phyloP scores from a whole-genome alignment of 2,113 vertebrate genomes.

The Peromyscus californicus region DNA sequence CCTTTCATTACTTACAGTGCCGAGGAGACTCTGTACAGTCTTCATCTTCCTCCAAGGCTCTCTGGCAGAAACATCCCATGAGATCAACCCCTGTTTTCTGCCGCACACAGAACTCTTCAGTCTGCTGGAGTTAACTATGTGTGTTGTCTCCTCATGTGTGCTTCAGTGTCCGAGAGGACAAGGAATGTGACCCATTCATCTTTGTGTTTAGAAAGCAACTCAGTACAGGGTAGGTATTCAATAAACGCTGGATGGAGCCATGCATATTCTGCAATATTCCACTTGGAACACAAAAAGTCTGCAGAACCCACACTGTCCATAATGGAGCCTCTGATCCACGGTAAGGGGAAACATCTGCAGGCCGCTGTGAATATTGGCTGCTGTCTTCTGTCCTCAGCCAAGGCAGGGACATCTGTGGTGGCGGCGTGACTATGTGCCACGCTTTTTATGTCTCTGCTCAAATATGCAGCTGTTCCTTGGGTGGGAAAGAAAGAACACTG shows the following conservation, averaged over 20 bases:
- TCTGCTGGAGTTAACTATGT: background rate
- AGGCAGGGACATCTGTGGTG: slow-evolving; percentile 73
- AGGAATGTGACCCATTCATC: slow-evolving; percentile 38
- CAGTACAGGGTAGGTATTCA: slow-evolving; percentile 64
- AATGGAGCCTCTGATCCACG: slow-evolving; percentile 58
- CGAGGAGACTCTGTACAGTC: slow-evolving; percentile 21
- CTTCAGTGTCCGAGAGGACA: slow-evolving; percentile 19
- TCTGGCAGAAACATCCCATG: slow-evolving; percentile 24
- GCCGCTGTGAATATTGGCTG: slow-evolving; percentile 67
- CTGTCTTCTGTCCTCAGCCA: slow-evolving; percentile 67
- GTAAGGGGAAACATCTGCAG: slow-evolving; percentile 64
- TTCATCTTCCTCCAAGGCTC: background rate
- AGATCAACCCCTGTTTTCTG: slow-evolving; percentile 39
- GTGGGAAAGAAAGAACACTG: slow-evolving; percentile 63
- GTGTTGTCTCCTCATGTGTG: slow-evolving; percentile 20
- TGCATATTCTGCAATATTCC: slow-evolving; percentile 32
- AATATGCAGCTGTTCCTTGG: slow-evolving; percentile 75
- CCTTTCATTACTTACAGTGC: slow-evolving; percentile 27
- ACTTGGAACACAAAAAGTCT: slow-evolving; percentile 11
- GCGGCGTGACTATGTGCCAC: slow-evolving; percentile 65
- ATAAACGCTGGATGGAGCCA: background rate
- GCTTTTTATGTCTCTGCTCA: slow-evolving; percentile 67
- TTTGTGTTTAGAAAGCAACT: slow-evolving; percentile 55
- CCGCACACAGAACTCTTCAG: slow-evolving; percentile 7
- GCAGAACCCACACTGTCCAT: slow-evolving; percentile 3